Evolutionary conservation across 2,797 vertebrate species (phyloP).

Genomic region (Chaenodraco wilsoni): DNA sequence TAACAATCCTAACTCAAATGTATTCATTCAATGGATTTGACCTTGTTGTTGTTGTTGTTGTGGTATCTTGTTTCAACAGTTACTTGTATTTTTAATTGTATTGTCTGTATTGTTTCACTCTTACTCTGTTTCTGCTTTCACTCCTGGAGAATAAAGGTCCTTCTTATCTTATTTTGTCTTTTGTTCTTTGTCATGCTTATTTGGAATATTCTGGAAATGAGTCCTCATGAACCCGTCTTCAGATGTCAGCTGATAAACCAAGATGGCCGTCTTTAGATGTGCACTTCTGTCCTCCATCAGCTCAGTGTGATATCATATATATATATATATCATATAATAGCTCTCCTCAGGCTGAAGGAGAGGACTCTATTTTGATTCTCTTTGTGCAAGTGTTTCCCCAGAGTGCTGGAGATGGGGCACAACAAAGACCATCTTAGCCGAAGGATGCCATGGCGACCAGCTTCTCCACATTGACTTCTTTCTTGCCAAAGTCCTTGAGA

Average conservation of each 20-base stretch:
- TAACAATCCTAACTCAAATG: too few relatives aligned
- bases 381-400: constrained; percentile 61
- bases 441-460: constrained; percentile 13
- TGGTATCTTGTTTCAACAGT: too few relatives aligned
- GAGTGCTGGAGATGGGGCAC: constrained; percentile 40
- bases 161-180: neutral
- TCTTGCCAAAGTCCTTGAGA: constrained; percentile 54
- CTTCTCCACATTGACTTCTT: constrained; percentile 4
- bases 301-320: neutral
- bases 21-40: too few relatives aligned
- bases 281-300: constrained; percentile 73
- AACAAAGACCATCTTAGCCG: constrained; percentile 31
- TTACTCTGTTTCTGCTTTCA: too few relatives aligned
- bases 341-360: constrained; percentile 67
- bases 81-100: too few relatives aligned
- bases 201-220: neutral
- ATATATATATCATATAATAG: constrained; percentile 10
- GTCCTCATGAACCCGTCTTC: neutral
- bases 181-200: neutral
- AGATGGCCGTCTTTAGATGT: constrained; percentile 54
- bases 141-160: too few relatives aligned
- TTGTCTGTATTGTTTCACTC: too few relatives aligned
- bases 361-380: constrained; percentile 50
- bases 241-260: constrained; percentile 28
- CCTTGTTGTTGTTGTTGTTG: too few relatives aligned